Evolutionary conservation across 2,888 invertebrate species (phyloP).

Genomic region (Xestia sexstrigata): DNA sequence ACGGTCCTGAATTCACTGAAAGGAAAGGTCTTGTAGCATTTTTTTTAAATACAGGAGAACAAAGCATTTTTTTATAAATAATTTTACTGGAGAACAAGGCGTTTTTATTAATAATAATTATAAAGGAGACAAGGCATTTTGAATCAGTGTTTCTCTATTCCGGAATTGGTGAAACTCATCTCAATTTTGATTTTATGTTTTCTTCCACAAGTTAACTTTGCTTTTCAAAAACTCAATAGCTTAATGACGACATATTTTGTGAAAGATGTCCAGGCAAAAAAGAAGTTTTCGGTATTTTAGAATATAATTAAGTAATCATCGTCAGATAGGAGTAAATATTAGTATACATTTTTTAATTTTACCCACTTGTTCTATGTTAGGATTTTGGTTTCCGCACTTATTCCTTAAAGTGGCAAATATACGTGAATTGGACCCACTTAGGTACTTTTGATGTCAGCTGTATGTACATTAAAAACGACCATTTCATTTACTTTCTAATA

Average conservation of each 20-base stretch:
- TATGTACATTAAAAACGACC: constrained; percentile 25
- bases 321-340: not conserved
- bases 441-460: constrained; percentile 15
- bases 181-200: not conserved
- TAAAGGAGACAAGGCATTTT: not conserved
- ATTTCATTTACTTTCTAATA: constrained; percentile 12
- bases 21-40: not conserved
- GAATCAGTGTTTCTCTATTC: not conserved
- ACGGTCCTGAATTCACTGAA: not conserved
- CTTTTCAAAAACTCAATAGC: not conserved
- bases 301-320: not conserved
- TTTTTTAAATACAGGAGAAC: too few relatives aligned
- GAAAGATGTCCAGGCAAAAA: not conserved
- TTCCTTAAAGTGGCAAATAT: too few relatives aligned
- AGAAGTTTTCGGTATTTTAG: not conserved
- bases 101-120: not conserved
- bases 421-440: not conserved
- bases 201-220: not conserved
- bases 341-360: not conserved
- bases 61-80: not conserved
- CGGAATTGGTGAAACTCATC: not conserved
- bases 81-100: not conserved
- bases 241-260: not conserved
- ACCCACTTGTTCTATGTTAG: not conserved
- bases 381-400: too few relatives aligned